Evolutionary conservation across 1,140 invertebrate genomes (phyloP), one percentile per base, ranked within the genome.

Genomic region (Archegozetes longisetosus): DNA sequence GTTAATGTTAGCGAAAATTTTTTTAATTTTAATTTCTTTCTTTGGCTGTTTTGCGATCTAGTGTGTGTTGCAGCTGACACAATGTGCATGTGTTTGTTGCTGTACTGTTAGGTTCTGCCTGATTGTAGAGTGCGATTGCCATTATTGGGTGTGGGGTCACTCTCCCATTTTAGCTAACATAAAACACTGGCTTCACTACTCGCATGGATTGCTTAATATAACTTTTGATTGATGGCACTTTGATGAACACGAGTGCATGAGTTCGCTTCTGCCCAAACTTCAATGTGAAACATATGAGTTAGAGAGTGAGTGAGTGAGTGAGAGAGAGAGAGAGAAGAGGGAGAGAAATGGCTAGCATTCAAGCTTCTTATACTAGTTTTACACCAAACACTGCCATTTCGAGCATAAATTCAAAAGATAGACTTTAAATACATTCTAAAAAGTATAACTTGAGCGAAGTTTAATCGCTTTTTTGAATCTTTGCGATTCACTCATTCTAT

Each of bases 191-290:
- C n/a, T n/a, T n/a, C n/a, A n/a, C n/a, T n/a, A n/a, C n/a, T 40
- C 32, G 32, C 32, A 40, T 40, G 32, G 32, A 17, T 40, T 40
- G 32, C 50, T 20, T 26, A 22, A 20, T 51, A 20, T 51, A 20
- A 20, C 50, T 12, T 51, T 9, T 51, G 50, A 51, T 51, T 51
- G 50, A 51, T 51, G 50, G 50, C 50, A 25, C 50, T 51, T 51
- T 51, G 50, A 51, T 51, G 50, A 25, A 51, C 50, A 22, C 50
- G 46, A 13, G 13, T n/a, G 46, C 46, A 47, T 13, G 13, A n/a
- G n/a, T n/a, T n/a, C n/a, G n/a, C n/a, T n/a, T n/a, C n/a, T n/a
- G n/a, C n/a, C n/a, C n/a, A 47, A 47, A 13, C 46, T 13, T 13
- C 46, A 9, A 51, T 26, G 50, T 22, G 50, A 6, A 9, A 17